A percentile compares a stretch with the other conserved stretches of the same genome.
Evolutionary conservation across 2,797 vertebrate genomes (phyloP).

Genomic region (Benthosema pterotum): DNA sequence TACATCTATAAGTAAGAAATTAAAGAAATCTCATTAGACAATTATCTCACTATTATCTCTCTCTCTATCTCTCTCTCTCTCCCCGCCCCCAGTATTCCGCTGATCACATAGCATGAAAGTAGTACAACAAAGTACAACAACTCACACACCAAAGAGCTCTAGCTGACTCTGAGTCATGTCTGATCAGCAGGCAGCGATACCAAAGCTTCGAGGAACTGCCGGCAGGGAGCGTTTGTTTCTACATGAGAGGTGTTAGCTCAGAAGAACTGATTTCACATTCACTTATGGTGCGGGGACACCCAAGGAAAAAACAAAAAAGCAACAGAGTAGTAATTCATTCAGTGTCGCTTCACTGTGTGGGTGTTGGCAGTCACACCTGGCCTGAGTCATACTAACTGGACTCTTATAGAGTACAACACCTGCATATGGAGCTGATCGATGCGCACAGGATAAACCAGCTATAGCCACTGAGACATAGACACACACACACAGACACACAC

Average conservation of each 20-base stretch:
- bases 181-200: constrained; percentile 24
- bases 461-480: no score
- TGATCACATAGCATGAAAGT: constrained; percentile 59
- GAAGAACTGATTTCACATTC: not conserved
- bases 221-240: constrained; percentile 19
- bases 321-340: constrained; percentile 38
- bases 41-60: not conserved
- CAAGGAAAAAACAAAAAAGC: constrained; percentile 23
- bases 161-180: constrained; percentile 36
- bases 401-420: no score
- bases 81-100: constrained; percentile 34
- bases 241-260: not conserved
- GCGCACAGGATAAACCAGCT: no score
- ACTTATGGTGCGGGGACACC: not conserved
- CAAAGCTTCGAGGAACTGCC: constrained; percentile 27
- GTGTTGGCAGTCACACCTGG: no score
- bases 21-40: constrained; percentile 48
- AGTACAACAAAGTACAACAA: no score
- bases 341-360: not conserved
- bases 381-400: no score
- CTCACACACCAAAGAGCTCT: constrained; percentile 40
- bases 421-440: no score
- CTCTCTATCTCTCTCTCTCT: constrained; percentile 4
- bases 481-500: no score
- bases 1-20: constrained; percentile 49